phyloP scores from a whole-genome alignment of 1,140 invertebrate genomes.

The Drosophila parvula region DNA sequence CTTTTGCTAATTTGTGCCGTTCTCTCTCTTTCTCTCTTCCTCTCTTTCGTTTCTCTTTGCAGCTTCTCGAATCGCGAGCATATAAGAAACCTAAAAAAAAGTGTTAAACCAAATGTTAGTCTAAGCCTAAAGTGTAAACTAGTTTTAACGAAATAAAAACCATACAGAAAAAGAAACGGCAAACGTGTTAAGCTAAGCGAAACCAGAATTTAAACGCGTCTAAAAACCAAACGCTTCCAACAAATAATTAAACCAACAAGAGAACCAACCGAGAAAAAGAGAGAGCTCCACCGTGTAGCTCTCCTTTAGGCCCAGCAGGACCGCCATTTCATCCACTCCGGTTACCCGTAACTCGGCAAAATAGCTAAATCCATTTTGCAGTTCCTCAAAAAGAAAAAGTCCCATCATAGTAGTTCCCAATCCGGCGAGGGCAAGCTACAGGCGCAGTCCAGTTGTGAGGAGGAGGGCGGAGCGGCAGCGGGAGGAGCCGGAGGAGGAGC shows the following conservation, averaged over 20 bases:
- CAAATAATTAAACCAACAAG: conserved; percentile 7
- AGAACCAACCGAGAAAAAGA: conserved; percentile 24
- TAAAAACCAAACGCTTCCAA: conserved; percentile 53
- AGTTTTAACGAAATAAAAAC: conserved; percentile 53
- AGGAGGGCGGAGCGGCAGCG: conserved; percentile 68
- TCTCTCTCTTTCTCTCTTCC: conserved; percentile 20
- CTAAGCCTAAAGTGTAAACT: conserved; percentile 78
- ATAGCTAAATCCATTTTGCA: conserved; percentile 84
- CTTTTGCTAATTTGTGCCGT: conserved; percentile 36
- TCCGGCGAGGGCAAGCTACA: conserved; percentile 69
- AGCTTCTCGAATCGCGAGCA: conserved; percentile 61
- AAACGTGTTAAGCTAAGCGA: conserved; percentile 25
- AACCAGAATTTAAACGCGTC: conserved; percentile 53
- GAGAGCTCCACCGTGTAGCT: conserved; percentile 30
- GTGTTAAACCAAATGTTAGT: conserved; percentile 80
- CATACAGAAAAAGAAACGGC: conserved; percentile 20
- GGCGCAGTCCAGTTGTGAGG: conserved; percentile 78
- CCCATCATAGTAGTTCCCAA: conserved; percentile 79
- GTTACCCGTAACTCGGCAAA: conserved; percentile 75
- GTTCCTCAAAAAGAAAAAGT: conserved; percentile 83
- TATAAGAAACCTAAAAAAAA: conserved; percentile 40
- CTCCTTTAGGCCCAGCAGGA: conserved; percentile 37
- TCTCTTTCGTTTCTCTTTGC: conserved; percentile 63
- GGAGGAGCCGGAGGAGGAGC: conserved; percentile 56
- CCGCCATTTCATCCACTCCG: conserved; percentile 49